Conservation (phyloP, 2,113 vertebrate species). For the Bombycilla garrulus region DNA sequence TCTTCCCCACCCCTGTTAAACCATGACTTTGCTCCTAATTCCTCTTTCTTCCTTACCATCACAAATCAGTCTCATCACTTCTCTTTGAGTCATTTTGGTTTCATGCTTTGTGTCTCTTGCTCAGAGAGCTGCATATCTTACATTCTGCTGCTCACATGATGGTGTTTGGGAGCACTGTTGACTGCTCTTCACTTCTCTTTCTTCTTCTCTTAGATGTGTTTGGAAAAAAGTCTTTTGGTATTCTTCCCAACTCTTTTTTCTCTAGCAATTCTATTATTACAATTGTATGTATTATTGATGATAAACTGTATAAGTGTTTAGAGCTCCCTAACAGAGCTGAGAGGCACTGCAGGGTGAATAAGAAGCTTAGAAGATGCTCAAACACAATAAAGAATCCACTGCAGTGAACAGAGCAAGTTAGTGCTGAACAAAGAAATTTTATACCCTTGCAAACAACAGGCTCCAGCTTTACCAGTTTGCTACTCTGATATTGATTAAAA, state of each 20-base stretch:
- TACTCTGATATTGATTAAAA: background rate
- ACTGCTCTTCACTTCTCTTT: background rate
- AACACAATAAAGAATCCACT: background rate
- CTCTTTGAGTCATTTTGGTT: background rate
- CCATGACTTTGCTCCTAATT: background rate
- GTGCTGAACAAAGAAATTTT: background rate
- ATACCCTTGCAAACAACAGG: background rate
- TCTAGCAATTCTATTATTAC: background rate
- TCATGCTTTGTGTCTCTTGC: background rate
- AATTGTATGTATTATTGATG: background rate
- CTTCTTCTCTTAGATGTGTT: background rate
- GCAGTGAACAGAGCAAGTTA: background rate
- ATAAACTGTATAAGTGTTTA: fast-evolving
- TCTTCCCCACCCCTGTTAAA: background rate
- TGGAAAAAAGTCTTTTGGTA: background rate
- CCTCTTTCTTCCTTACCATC: background rate
- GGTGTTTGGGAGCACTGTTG: background rate
- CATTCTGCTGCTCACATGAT: background rate
- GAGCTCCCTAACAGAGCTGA: background rate
- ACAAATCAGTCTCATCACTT: background rate
- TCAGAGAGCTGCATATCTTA: background rate
- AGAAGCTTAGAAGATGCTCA: background rate
- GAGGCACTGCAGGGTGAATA: background rate
- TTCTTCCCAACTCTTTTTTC: background rate
- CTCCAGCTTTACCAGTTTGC: background rate